These are phyloP conservation scores for Eumerus sabulonum DNA, from an alignment of 2,888 invertebrate species.

Conservation along the genomic window DNA sequence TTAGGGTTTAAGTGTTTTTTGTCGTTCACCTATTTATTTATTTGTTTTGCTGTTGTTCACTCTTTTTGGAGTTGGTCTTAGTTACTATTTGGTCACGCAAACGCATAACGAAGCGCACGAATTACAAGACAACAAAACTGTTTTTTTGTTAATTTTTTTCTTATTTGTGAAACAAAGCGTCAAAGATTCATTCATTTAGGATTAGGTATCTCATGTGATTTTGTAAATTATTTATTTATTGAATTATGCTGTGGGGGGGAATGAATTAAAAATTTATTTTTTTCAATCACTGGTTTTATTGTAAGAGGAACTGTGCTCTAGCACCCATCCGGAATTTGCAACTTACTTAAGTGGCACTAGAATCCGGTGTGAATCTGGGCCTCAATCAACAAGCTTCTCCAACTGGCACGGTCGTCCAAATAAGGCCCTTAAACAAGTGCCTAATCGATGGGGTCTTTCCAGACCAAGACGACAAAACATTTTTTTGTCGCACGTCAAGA, in stretches of 20 bases:
- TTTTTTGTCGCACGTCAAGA: too few relatives aligned
- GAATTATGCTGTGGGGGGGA: conserved; percentile 50
- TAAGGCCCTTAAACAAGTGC: too few relatives aligned
- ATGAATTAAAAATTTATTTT: conserved; percentile 69
- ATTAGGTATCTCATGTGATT: conserved; percentile 53
- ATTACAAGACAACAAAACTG: conserved; percentile 22
- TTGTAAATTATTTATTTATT: conserved; percentile 45
- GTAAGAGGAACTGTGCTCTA: too few relatives aligned
- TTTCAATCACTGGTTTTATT: conserved; percentile 33
- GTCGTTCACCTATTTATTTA: conserved; percentile 24
- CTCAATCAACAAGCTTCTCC: too few relatives aligned
- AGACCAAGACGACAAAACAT: too few relatives aligned
- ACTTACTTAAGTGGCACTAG: too few relatives aligned
- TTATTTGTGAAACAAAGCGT: conserved; percentile 9
- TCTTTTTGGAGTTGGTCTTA: not conserved
- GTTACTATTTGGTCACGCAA: not conserved
- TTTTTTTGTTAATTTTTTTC: conserved; percentile 29
- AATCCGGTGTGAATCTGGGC: too few relatives aligned
- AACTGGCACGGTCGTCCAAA: too few relatives aligned
- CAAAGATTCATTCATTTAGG: conserved; percentile 29
- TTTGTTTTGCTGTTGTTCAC: conserved; percentile 29
- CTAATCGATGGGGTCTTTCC: too few relatives aligned
- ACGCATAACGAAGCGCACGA: conserved; percentile 31
- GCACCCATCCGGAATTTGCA: too few relatives aligned
- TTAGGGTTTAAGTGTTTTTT: conserved; percentile 42